phyloP scores from a whole-genome alignment of 2,113 vertebrate genomes.

The Ceratotherium simum region DNA sequence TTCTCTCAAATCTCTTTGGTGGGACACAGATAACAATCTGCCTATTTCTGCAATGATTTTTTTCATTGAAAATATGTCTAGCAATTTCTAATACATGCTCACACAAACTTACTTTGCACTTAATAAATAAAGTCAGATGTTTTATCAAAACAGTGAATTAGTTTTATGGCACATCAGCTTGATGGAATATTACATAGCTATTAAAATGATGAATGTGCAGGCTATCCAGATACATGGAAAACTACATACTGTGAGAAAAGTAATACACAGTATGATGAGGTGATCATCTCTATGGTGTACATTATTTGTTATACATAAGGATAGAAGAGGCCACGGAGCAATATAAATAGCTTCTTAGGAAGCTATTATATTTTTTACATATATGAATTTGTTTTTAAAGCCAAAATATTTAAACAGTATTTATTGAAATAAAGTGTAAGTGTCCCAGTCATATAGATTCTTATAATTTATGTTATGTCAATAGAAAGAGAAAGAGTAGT shows the following conservation, averaged over 20 bases:
- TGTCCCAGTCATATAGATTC: neutral
- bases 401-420: neutral
- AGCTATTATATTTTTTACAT: neutral
- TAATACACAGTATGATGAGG: neutral
- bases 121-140: conserved; percentile 67
- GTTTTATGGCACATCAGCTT: conserved; percentile 56
- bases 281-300: neutral
- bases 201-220: conserved; percentile 39
- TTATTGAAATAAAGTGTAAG: neutral
- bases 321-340: neutral
- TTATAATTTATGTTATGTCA: neutral
- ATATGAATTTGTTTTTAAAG: neutral
- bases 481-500: neutral
- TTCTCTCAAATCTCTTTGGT: conserved; percentile 60
- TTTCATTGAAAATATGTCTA: conserved; percentile 62
- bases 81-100: conserved; percentile 60
- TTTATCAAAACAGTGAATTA: conserved; percentile 52
- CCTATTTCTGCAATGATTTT: conserved; percentile 65
- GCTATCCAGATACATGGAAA: neutral
- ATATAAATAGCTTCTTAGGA: neutral
- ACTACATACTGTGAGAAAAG: neutral
- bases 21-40: conserved; percentile 59
- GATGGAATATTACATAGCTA: conserved; percentile 66
- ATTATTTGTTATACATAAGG: neutral
- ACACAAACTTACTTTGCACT: conserved; percentile 61